These are phyloP conservation scores for Apodemia hepburni DNA, from an alignment of 2,888 invertebrate species.

Conservation along the genomic window DNA sequence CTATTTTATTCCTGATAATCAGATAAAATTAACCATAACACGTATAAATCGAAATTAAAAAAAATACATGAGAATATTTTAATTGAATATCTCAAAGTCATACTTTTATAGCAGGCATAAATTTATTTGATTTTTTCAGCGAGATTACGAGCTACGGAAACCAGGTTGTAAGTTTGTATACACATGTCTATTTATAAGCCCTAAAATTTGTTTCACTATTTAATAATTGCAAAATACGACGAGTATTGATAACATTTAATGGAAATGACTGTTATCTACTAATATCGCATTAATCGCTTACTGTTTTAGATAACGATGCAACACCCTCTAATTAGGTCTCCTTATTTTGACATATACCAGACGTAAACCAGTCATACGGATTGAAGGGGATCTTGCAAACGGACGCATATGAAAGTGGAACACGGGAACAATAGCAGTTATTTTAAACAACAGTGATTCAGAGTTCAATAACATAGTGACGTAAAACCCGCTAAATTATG, in stretches of 20 bases:
- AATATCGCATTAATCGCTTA: slow-evolving; percentile 13
- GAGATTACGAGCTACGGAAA: too few species aligned
- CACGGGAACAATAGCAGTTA: slow-evolving; percentile 12
- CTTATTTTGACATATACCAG: not conserved
- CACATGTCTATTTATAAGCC: too few species aligned
- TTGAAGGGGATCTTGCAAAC: not conserved
- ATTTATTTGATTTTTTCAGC: too few species aligned
- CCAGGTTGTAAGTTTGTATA: too few species aligned
- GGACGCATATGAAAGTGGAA: slow-evolving; percentile 12
- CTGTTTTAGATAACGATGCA: not conserved
- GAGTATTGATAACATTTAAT: not conserved
- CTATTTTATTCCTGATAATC: too few species aligned
- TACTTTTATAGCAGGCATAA: too few species aligned
- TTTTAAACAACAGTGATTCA: slow-evolving; percentile 16
- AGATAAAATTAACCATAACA: too few species aligned
- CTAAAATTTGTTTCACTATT: too few species aligned
- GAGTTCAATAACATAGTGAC: slow-evolving; percentile 16
- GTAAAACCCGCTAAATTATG: slow-evolving; percentile 25
- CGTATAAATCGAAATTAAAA: too few species aligned
- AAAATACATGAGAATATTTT: too few species aligned
- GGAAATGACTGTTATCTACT: slow-evolving; percentile 1
- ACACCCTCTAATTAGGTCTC: slow-evolving; percentile 5
- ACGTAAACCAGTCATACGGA: not conserved
- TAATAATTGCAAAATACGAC: not conserved
- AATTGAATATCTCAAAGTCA: too few species aligned